phyloP scores from a whole-genome alignment of 2,113 vertebrate species.

The Gavialis gangeticus region DNA sequence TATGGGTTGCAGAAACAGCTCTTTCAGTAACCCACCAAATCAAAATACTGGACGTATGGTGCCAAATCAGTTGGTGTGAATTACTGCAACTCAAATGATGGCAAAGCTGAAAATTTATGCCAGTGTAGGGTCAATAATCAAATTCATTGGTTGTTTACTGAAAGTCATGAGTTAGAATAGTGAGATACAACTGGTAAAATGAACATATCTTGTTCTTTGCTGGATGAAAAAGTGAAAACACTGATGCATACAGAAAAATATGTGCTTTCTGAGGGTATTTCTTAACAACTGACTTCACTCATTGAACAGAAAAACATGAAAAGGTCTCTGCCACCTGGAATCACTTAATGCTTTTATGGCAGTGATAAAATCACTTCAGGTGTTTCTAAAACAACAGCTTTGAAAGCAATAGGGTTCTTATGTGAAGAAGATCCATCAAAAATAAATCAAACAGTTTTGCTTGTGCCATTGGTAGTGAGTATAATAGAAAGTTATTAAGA shows the following conservation, averaged over 20 bases:
- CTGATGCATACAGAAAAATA: conserved; percentile 19
- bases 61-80: background rate
- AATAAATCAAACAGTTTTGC: conserved; percentile 79
- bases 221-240: background rate
- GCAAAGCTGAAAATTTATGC: conserved; percentile 5
- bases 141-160: background rate
- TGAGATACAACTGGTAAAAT: background rate
- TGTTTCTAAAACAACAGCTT: conserved; percentile 68
- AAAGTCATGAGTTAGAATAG: background rate
- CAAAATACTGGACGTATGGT: background rate
- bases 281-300: conserved; percentile 66
- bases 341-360: conserved; percentile 74
- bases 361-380: conserved; percentile 75
- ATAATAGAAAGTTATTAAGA: conserved; percentile 77
- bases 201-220: background rate
- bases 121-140: background rate
- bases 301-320: conserved; percentile 54
- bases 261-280: conserved; percentile 46
- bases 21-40: background rate
- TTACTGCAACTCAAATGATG: background rate
- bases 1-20: background rate
- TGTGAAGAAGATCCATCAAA: conserved; percentile 77
- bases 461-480: conserved; percentile 67
- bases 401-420: conserved; percentile 73
- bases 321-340: conserved; percentile 69